These are phyloP conservation scores for Pecten maximus DNA, from an alignment of 2,888 invertebrate genomes.

Conservation along the genomic window DNA sequence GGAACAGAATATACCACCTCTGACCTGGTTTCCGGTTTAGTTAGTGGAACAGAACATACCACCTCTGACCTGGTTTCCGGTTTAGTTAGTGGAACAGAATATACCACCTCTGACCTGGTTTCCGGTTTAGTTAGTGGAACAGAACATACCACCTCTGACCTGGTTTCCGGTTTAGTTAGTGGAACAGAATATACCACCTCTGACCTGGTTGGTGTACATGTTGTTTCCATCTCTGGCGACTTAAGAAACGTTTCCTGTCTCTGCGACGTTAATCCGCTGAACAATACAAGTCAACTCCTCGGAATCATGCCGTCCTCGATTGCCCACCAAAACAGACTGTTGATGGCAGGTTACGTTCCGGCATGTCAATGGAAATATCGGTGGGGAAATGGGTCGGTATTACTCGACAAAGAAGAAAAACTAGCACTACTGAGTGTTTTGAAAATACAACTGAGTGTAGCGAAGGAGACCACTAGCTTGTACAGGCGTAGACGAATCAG, in stretches of 20 bases:
- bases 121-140: too few relatives aligned
- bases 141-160: neutral
- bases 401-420: neutral
- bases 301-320: neutral
- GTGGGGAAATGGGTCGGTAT: neutral
- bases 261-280: neutral
- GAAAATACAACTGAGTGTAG: neutral
- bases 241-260: neutral
- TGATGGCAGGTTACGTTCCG: neutral
- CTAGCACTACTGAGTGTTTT: neutral
- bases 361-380: neutral
- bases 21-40: too few relatives aligned
- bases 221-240: neutral
- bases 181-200: neutral
- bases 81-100: too few relatives aligned
- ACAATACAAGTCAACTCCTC: neutral
- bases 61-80: too few relatives aligned
- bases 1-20: too few relatives aligned
- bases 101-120: too few relatives aligned
- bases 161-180: neutral
- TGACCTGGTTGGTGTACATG: neutral
- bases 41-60: too few relatives aligned
- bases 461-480: neutral
- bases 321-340: neutral
- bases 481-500: neutral